Base-by-base conservation (phyloP, 1,140 invertebrate genomes). In the Myzus persicae region DNA sequence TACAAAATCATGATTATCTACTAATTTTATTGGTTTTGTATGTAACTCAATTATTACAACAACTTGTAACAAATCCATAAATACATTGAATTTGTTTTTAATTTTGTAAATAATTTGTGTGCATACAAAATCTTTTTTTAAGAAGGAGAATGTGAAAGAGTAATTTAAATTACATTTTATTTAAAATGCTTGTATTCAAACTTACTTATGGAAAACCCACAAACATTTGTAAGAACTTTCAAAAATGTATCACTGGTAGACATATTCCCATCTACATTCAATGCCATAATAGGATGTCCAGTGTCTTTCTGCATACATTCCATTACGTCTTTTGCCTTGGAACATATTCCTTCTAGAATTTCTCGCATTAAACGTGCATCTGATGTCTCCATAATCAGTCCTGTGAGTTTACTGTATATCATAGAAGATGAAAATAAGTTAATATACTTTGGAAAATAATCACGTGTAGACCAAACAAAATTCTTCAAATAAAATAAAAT, bases 261-360 rank as follows among this genome's bases (percentile, higher is more conserved):
- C 97, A 99, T 97, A 94, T 97, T 98, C 1, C 99, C 99, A 95
- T 99, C 99, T 20, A 99, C 98, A 94, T 98, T 96, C 0, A 99
- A 95, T 94, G 97, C 97, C 11, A 96, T 96, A 67, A 98, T 95
- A 36, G 97, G 96, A 94, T 97, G 96, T 31, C 98, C 97, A 94
- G 98, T 98, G 95, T 99, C 98, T 95, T 98, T 97, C 93, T 98
- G 96, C 98, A 99, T 99, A 0, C 98, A 98, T 95, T 98, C 97
- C 31, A 98, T 95, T 94, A 97, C 96, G 95, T 97, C 98, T 95
- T 97, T 96, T 0, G 98, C 99, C 95, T 99, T 99, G 95, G 99
- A 99, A 94, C 98, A 99, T 1, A 99, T 97, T 20, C 99, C 97
- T 96, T 99, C 99, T 26, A 99, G 95, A 0, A 98, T 98, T 1